A percentile compares a stretch with the other conserved stretches of the same genome.
Conservation (phyloP, 2,113 vertebrate species). For the Myiozetetes cayanensis region DNA sequence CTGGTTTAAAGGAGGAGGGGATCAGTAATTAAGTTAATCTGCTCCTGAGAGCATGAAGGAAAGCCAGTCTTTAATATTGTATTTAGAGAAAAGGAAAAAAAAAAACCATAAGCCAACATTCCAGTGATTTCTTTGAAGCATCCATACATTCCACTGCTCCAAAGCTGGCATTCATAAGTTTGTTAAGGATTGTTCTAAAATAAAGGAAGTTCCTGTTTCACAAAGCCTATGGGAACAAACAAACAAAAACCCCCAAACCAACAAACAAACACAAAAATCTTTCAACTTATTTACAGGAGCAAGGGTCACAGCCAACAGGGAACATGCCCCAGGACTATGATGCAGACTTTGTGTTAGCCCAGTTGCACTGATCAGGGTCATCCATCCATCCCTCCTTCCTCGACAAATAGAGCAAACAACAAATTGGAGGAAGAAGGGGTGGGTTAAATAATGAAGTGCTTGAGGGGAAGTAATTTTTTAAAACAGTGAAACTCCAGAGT, state of each 20-base stretch:
- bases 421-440: background rate
- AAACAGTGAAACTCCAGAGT: background rate
- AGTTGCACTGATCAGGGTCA: background rate
- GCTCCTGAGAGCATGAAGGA: constrained; percentile 24
- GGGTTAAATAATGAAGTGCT: background rate
- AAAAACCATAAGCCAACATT: background rate
- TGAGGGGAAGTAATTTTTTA: background rate
- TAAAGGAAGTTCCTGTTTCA: background rate
- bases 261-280: background rate
- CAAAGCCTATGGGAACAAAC: background rate
- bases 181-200: background rate
- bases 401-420: background rate
- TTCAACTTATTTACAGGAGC: background rate
- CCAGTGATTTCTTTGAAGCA: background rate
- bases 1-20: constrained; percentile 16
- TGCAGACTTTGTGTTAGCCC: background rate
- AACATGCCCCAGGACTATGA: background rate
- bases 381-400: background rate
- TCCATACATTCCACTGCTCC: background rate
- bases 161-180: background rate
- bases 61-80: background rate
- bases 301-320: background rate
- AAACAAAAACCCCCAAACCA: rapidly evolving
- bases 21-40: constrained; percentile 52
- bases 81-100: background rate